These are phyloP conservation scores for Oikopleura dioica DNA, from an alignment of 23 tunicate genomes.

Conservation along the genomic window DNA sequence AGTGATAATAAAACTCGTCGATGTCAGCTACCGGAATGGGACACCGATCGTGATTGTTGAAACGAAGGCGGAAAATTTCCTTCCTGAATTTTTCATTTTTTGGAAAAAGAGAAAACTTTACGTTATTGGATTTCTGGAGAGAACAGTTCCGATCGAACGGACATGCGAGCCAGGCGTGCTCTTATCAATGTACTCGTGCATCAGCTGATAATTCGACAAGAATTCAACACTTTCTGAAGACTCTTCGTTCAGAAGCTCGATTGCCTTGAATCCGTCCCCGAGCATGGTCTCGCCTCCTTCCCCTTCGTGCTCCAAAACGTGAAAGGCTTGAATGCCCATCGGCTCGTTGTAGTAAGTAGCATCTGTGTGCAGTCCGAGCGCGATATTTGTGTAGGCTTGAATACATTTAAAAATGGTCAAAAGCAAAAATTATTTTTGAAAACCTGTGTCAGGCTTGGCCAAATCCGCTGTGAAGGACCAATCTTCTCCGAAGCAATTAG, in stretches of 20 bases:
- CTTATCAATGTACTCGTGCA: conserved; percentile 7
- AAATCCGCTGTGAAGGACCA: conserved; percentile 9
- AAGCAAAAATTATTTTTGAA: not conserved
- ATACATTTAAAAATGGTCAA: not conserved
- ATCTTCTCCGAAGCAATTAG: not conserved
- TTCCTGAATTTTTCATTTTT: not conserved
- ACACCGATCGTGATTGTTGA: not conserved
- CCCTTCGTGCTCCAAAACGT: conserved; percentile 2
- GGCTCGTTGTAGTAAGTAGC: conserved; percentile 6
- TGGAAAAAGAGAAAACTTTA: too few species aligned
- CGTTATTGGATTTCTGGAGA: not conserved
- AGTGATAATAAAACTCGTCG: not conserved
- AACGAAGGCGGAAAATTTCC: not conserved
- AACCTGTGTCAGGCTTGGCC: not conserved
- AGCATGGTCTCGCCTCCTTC: conserved; percentile 9
- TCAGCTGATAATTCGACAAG: not conserved
- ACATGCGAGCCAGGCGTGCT: not conserved
- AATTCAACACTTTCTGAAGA: not conserved
- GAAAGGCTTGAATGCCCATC: conserved; percentile 11
- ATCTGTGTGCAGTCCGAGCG: conserved; percentile 1
- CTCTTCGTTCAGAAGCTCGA: not conserved
- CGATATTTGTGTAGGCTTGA: conserved; percentile 3
- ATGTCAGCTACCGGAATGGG: not conserved
- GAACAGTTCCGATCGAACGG: not conserved
- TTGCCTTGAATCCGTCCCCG: conserved; percentile 1